Base-by-base conservation (phyloP, 2,888 invertebrate species). In the Alsophila aescularia region DNA sequence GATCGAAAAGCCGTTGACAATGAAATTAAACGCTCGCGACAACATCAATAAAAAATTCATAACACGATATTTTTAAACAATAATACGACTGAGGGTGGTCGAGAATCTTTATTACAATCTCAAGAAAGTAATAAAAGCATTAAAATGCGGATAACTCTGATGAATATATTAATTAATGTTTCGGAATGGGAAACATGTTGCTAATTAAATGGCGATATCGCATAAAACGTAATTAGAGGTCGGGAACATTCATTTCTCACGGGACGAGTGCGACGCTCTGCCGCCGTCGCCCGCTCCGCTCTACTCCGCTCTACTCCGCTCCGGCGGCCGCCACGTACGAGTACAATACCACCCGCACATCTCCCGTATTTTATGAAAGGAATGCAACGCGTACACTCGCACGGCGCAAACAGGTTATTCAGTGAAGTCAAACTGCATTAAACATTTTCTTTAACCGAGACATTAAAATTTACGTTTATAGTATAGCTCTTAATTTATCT, bases 81-180 rank as follows among this genome's bases (percentile, higher is more conserved):
- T 84, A 83, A 85, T 79, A 82, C 80, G 84, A 75, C 75, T 81
- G 83, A 82, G 87, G 87, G 89, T 86, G 90, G 90, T 87, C 89
- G 85, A 78, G 87, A 89, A 90, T 88, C 87, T 87, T 90, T 90
- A 90, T 90, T 90, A 87, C 90, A 89, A 90, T 90, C 88, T 87
- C 86, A 80, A 85, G 82, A 83, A 85, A 84, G 84, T 82, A 88
- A 89, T 89, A 90, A 90, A 90, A 87, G 85, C 85, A 89, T 85
- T 89, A 87, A 87, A 88, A 90, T 85, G 88, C 84, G 83, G 85
- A 78, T 86, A 87, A 86, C 83, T 85, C 88, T 85, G 88, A 88
- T 90, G 89, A 89, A 90, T 90, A 90, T 90, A 90, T 90, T 90
- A 90, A 90, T 90, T 90, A 90, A 89, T 88, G 89, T 89, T 87